Percentiles rank a stretch among this genome's conserved stretches.
phyloP scores from a whole-genome alignment of 1,140 invertebrate species.

The Yoshiicerus persimilis region DNA sequence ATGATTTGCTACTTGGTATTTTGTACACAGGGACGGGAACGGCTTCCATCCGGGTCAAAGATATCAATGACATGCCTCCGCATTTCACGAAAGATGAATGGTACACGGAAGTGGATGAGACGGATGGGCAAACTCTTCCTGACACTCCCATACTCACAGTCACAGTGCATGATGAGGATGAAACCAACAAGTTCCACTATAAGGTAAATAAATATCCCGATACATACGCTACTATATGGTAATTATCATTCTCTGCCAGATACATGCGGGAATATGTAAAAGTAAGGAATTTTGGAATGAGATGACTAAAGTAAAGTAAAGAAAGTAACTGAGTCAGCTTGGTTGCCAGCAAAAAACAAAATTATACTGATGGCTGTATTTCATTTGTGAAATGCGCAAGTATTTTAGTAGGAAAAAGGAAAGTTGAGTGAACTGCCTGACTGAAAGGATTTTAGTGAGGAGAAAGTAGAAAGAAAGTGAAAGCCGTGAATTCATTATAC shows the following conservation, averaged over 20 bases:
- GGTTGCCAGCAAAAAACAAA: background rate
- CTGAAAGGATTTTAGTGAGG: background rate
- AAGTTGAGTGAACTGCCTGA: background rate
- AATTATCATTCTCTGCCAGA: background rate
- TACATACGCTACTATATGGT: background rate
- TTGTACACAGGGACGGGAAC: conserved; percentile 70
- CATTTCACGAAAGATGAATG: conserved; percentile 95
- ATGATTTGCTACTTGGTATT: conserved; percentile 4
- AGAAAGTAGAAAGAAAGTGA: background rate
- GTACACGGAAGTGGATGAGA: conserved; percentile 95
- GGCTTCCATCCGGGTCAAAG: conserved; percentile 86
- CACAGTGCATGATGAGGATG: conserved; percentile 92
- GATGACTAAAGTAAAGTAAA: background rate
- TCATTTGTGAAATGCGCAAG: background rate
- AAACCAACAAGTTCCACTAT: conserved; percentile 95
- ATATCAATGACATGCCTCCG: conserved; percentile 82
- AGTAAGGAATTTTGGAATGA: background rate
- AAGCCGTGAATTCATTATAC: background rate
- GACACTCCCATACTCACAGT: conserved; percentile 93
- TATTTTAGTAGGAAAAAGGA: background rate
- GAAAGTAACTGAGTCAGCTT: background rate
- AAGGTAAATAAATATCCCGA: conserved; percentile 65
- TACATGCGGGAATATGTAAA: background rate
- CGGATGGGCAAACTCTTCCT: conserved; percentile 88
- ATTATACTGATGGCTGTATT: background rate